Evolutionary conservation across 2,888 invertebrate species (phyloP).

Genomic region (Tryphoninae sp.): DNA sequence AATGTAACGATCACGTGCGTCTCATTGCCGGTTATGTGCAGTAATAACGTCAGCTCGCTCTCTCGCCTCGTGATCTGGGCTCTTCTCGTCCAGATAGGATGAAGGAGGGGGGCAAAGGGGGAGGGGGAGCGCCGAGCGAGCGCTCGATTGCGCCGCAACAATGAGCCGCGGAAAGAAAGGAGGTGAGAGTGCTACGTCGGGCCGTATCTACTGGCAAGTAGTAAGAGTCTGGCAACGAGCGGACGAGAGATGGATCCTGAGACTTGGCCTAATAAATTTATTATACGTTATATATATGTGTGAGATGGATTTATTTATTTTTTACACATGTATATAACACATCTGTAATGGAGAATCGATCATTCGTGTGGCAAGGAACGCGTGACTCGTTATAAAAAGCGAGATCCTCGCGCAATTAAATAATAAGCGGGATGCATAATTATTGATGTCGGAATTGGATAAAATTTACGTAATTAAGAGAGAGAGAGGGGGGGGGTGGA

Average conservation of each 20-base stretch:
- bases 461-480: slow-evolving; percentile 37
- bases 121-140: slow-evolving; percentile 5
- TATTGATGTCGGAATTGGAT: slow-evolving; percentile 25
- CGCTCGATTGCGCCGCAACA: slow-evolving; percentile 45
- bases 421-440: slow-evolving; percentile 41
- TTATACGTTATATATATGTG: neutral
- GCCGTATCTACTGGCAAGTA: slow-evolving; percentile 41
- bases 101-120: neutral
- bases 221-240: slow-evolving; percentile 51
- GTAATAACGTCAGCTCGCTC: slow-evolving; percentile 6
- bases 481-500: neutral
- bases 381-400: slow-evolving; percentile 34
- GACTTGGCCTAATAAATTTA: slow-evolving; percentile 40
- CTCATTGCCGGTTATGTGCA: slow-evolving; percentile 38
- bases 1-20: slow-evolving; percentile 50
- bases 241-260: slow-evolving; percentile 39
- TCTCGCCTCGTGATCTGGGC: neutral
- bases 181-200: slow-evolving; percentile 55
- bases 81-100: neutral
- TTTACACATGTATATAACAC: neutral
- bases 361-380: neutral
- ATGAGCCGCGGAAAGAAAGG: slow-evolving; percentile 61
- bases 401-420: slow-evolving; percentile 38
- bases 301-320: neutral
- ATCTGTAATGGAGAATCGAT: neutral